Conservation (phyloP, 2,888 invertebrate genomes). For the Trachelus tabidus region DNA sequence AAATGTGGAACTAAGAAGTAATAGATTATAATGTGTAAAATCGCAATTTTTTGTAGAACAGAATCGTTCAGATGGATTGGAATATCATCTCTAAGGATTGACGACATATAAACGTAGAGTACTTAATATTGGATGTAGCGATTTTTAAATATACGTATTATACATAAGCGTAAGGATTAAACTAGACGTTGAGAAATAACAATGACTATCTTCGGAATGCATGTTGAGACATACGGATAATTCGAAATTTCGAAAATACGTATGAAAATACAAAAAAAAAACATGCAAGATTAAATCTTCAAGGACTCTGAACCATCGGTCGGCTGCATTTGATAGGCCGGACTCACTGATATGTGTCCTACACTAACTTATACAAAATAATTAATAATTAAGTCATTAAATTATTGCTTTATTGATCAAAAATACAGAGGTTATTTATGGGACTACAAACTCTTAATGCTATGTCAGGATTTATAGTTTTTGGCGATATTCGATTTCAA, state of each 20-base stretch:
- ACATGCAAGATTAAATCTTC: constrained; percentile 52
- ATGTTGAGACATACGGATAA: constrained; percentile 45
- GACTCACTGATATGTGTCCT: constrained; percentile 59
- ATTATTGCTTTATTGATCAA: neutral
- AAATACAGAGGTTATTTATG: neutral
- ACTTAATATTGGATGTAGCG: neutral
- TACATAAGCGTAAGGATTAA: neutral
- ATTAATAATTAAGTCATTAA: neutral
- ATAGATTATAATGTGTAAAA: neutral
- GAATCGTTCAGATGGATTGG: neutral
- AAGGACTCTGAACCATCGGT: constrained; percentile 59
- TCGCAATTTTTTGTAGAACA: neutral
- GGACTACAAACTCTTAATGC: neutral
- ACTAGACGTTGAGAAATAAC: neutral
- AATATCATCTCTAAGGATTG: neutral
- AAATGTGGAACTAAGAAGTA: too few species aligned
- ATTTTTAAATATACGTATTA: neutral
- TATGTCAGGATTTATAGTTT: neutral
- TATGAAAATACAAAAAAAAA: constrained; percentile 33
- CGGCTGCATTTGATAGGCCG: constrained; percentile 43
- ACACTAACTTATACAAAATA: constrained; percentile 30
- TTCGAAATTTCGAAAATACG: constrained; percentile 26
- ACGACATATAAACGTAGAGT: neutral
- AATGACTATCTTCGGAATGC: constrained; percentile 21
- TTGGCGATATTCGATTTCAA: neutral